Evolutionary conservation across 2,888 invertebrate species (phyloP), one percentile per base, ranked within the genome.

Genomic region (Leucophora obtusa): DNA sequence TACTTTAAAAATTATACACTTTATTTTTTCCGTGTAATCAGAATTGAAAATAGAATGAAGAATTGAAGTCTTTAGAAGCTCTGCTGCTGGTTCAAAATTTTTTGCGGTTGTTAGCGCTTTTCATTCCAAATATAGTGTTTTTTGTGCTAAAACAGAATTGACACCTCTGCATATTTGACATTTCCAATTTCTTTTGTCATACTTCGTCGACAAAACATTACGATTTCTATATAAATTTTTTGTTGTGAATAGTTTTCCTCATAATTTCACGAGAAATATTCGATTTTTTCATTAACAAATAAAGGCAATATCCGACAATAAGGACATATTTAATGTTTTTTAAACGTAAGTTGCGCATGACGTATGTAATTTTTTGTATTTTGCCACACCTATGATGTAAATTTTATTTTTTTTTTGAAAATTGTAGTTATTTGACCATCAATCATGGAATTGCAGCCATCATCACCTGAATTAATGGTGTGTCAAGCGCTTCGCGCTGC

Each of bases 401-500:
- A 59, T 51, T 33, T 50, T 62, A 38, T 76, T 47, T 28, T 28
- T 28, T 28, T 63, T 66, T 58, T n/a, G n/a, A 24, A 59, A 50
- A 74, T n/a, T 71, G 21, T 66, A 82, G 83, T 69, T 78, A 56
- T 68, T 77, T 76, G 74, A 82, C 69, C 72, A 80, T 76, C 78
- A 81, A 76, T 77, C 68, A 80, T 82, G 80, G 75, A 81, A 59
- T 72, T 82, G 74, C 81, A 83, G 66, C 71, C 76, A 17, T 79
- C 84, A 54, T 88, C 89, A 73, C 89, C 89, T 62, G 89, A 89
- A 84, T 83, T 88, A 84, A 87, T 90, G 84, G 89, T 90, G 53
- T 89, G 86, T 74, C 87, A 89, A 82, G 88, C 96, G 65, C 91
- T 98, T 43, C 94, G 95, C 86, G 93, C 94, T 87, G 97, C 97